Evolutionary conservation across 2,888 invertebrate species (phyloP).

Genomic region (Patella depressa): DNA sequence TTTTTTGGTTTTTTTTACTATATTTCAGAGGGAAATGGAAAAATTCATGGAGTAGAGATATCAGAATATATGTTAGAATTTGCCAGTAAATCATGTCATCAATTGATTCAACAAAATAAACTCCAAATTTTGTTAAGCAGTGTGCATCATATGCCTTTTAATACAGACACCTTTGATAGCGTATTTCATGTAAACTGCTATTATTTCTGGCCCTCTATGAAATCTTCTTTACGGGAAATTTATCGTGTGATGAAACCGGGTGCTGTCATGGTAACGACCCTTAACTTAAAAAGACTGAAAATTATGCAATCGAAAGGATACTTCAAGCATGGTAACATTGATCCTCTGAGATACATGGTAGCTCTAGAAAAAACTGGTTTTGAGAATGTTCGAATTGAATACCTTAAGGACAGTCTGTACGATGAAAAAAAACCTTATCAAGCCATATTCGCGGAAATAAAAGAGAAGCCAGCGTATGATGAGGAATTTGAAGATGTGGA

Average conservation of each 20-base stretch:
- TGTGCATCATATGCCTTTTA: constrained; percentile 52
- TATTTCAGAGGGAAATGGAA: constrained; percentile 55
- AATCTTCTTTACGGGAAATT: constrained; percentile 46
- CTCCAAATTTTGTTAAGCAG: constrained; percentile 43
- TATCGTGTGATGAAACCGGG: constrained; percentile 61
- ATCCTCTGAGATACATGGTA: constrained; percentile 54
- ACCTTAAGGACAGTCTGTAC: constrained; percentile 22
- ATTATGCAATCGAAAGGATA: constrained; percentile 32
- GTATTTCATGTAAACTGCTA: constrained; percentile 63
- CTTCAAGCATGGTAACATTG: constrained; percentile 45
- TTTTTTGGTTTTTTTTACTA: not conserved
- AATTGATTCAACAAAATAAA: constrained; percentile 46
- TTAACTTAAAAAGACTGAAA: constrained; percentile 40
- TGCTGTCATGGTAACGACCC: constrained; percentile 50
- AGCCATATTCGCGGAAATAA: constrained; percentile 40
- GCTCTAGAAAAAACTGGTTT: constrained; percentile 54
- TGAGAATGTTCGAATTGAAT: constrained; percentile 46
- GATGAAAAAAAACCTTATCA: constrained; percentile 29
- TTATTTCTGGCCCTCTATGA: constrained; percentile 63
- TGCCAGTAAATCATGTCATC: constrained; percentile 35
- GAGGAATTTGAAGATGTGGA: constrained; percentile 15
- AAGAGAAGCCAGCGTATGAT: constrained; percentile 33
- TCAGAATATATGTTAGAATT: constrained; percentile 53
- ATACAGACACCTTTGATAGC: constrained; percentile 52
- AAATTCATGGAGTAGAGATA: constrained; percentile 56